Evolutionary conservation across 2,888 invertebrate species (phyloP).

Genomic region (Melieria omissa): DNA sequence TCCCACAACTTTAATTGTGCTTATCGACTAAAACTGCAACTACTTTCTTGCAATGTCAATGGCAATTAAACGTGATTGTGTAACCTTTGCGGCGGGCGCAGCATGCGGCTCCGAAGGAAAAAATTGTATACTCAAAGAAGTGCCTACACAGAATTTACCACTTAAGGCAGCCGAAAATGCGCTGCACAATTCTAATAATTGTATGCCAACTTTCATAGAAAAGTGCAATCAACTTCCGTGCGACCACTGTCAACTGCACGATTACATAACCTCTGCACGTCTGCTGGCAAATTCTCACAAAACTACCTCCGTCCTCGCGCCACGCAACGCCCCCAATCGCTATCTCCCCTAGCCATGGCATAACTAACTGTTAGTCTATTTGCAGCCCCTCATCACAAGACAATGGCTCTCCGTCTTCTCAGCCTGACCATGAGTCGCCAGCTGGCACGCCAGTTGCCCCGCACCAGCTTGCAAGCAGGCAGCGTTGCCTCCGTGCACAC

Average conservation of each 20-base stretch:
- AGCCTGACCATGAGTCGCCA: conserved; percentile 58
- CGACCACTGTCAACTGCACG: no score
- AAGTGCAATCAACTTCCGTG: no score
- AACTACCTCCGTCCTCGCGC: no score
- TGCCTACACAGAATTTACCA: no score
- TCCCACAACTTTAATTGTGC: not conserved
- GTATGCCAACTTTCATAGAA: no score
- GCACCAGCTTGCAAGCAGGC: conserved; percentile 51
- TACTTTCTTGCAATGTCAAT: not conserved
- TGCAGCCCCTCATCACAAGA: not conserved
- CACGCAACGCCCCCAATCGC: not conserved
- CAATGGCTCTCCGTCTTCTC: conserved; percentile 61
- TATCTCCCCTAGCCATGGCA: not conserved
- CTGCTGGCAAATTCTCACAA: not conserved
- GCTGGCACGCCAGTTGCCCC: conserved; percentile 54
- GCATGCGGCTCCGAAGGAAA: no score
- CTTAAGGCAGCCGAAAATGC: no score
- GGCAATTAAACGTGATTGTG: not conserved
- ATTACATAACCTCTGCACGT: not conserved
- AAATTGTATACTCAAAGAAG: no score
- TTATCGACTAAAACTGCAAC: not conserved
- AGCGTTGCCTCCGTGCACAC: conserved; percentile 63
- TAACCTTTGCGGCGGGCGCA: conserved; percentile 8
- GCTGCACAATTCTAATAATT: no score
- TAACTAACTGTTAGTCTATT: not conserved